Conservation (phyloP, 2,888 invertebrate genomes). For the Mesorhabditis belari region DNA sequence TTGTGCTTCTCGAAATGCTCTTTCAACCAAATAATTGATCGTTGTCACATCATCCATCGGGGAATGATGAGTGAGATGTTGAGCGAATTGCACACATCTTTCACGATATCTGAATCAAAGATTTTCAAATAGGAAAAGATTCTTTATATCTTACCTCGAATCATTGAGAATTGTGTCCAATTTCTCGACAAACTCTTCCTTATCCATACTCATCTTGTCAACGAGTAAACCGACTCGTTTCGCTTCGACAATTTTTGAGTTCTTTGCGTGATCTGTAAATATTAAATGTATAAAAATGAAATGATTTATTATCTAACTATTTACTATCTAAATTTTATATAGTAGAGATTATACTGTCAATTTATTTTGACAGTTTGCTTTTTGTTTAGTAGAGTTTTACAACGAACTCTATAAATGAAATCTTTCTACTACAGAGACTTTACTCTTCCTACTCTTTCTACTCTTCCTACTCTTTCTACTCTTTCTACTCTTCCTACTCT, state of each 20-base stretch:
- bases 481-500: too few species aligned
- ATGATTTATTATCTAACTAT: neutral
- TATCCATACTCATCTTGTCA: slow-evolving; percentile 27
- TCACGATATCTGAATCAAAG: neutral
- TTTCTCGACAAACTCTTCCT: slow-evolving; percentile 18
- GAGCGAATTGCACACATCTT: neutral
- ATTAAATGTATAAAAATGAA: neutral
- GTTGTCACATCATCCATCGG: neutral
- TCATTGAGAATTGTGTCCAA: slow-evolving; percentile 1
- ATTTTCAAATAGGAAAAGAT: neutral
- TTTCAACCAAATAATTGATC: neutral
- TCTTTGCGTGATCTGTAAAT: slow-evolving; percentile 35
- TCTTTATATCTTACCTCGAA: neutral
- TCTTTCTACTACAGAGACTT: too few species aligned
- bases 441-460: too few species aligned
- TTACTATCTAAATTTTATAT: neutral
- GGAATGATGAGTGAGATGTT: neutral
- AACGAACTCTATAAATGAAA: too few species aligned
- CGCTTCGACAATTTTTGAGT: slow-evolving; percentile 31
- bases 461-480: too few species aligned
- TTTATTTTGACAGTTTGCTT: neutral
- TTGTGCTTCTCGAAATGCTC: neutral
- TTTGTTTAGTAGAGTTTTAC: neutral
- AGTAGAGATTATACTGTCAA: neutral
- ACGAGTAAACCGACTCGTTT: slow-evolving; percentile 31